Conservation (phyloP, 2,113 vertebrate genomes). For the Rynchops niger region DNA sequence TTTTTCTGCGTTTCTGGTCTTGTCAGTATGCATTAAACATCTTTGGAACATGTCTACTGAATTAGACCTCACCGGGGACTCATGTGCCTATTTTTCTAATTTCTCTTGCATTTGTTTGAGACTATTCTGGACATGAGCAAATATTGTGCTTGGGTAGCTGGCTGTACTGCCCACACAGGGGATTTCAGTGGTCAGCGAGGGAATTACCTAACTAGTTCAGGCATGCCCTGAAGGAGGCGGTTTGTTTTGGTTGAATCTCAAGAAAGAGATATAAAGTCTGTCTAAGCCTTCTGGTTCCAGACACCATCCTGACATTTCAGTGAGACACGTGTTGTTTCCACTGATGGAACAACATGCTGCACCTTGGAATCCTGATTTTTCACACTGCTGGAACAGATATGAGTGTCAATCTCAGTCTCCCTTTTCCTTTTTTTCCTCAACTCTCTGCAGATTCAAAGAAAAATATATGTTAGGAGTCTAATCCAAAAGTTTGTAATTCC, state of each 20-base stretch:
- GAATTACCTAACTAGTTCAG: background rate
- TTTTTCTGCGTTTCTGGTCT: background rate
- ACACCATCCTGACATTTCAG: background rate
- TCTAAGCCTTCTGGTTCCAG: background rate
- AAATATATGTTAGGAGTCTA: background rate
- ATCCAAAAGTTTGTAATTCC: background rate
- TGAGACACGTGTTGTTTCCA: background rate
- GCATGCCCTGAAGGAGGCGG: background rate
- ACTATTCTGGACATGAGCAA: background rate
- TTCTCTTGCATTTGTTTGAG: background rate
- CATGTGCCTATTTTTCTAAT: background rate
- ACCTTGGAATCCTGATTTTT: background rate
- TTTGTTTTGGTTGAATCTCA: background rate
- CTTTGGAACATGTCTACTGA: background rate
- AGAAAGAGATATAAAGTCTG: background rate
- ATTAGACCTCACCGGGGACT: background rate
- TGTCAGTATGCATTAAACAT: background rate
- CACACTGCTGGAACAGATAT: background rate
- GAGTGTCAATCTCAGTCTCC: background rate
- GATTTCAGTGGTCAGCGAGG: background rate
- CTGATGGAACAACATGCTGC: background rate
- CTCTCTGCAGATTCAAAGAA: background rate
- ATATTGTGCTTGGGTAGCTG: background rate
- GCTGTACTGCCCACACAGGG: background rate
- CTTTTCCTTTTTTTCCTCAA: background rate